A percentile compares a stretch with the other conserved stretches of the same genome.
phyloP scores from a whole-genome alignment of 2,113 vertebrate species.

The Gavia stellata region DNA sequence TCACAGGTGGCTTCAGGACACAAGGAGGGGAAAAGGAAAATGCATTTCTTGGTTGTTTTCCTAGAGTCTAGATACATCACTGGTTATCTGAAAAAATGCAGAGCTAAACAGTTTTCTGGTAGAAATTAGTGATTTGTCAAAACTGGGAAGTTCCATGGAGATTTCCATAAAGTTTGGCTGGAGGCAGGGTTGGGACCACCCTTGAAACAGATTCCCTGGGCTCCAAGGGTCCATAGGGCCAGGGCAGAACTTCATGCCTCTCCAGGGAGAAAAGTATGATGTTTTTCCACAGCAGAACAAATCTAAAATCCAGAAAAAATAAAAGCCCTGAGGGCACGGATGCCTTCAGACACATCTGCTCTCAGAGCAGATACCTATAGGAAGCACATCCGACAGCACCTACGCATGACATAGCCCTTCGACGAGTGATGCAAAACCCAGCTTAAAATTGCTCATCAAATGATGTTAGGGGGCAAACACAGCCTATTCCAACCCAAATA shows the following conservation, averaged over 20 bases:
- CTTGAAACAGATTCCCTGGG: neutral
- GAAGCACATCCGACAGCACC: neutral
- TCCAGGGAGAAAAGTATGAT: neutral
- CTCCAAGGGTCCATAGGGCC: neutral
- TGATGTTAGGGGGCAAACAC: neutral
- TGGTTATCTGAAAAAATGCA: neutral
- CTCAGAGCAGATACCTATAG: neutral
- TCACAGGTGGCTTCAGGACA: neutral
- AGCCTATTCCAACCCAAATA: neutral
- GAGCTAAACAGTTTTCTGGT: neutral
- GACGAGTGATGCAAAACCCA: neutral
- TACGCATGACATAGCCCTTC: neutral
- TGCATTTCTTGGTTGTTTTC: neutral
- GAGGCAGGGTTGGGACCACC: neutral
- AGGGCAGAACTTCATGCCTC: neutral
- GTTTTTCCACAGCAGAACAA: neutral
- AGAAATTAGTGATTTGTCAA: neutral
- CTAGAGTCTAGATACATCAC: neutral
- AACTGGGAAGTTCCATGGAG: neutral
- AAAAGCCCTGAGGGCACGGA: neutral
- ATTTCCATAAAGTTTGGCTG: neutral
- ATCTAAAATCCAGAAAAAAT: neutral
- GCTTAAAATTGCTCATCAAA: neutral
- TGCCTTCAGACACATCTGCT: neutral
- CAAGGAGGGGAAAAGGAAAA: neutral